A percentile compares a stretch with the other conserved stretches of the same genome.
Conservation (phyloP, 2,888 invertebrate genomes). For the Leucania comma region DNA sequence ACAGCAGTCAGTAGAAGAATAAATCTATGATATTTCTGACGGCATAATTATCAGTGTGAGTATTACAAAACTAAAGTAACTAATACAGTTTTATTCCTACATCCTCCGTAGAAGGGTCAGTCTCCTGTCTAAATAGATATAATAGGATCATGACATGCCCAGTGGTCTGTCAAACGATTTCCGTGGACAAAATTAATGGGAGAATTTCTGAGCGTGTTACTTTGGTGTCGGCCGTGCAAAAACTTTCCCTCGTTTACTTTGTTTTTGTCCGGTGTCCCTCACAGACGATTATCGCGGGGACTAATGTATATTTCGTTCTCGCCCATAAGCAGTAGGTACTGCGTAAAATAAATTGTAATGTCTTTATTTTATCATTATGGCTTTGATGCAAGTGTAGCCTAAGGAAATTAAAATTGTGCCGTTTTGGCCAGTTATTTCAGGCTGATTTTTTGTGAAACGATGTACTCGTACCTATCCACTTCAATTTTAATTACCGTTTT, state of each 20-base stretch:
- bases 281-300: constrained; percentile 61
- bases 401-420: constrained; percentile 3
- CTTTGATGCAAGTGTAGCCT: constrained; percentile 28
- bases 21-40: not conserved
- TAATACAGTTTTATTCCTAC: constrained; percentile 14
- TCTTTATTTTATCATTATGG: constrained; percentile 50
- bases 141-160: constrained; percentile 62
- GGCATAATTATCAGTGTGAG: not conserved
- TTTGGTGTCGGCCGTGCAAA: constrained; percentile 69
- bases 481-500: not conserved
- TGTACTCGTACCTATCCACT: not conserved
- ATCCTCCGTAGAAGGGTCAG: constrained; percentile 33
- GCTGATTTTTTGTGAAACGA: not conserved
- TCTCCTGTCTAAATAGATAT: constrained; percentile 40
- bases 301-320: constrained; percentile 63
- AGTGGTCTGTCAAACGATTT: constrained; percentile 74
- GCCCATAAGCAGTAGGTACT: constrained; percentile 45
- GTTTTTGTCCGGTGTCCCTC: constrained; percentile 65
- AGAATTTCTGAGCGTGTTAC: constrained; percentile 68
- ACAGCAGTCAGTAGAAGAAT: not conserved
- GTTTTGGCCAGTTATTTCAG: not conserved
- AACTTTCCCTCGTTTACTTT: constrained; percentile 69
- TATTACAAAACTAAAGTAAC: constrained; percentile 10
- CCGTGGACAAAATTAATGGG: constrained; percentile 74
- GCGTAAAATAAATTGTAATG: constrained; percentile 57